phyloP scores from a whole-genome alignment of 2,113 vertebrate species.

The Verasper variegatus region DNA sequence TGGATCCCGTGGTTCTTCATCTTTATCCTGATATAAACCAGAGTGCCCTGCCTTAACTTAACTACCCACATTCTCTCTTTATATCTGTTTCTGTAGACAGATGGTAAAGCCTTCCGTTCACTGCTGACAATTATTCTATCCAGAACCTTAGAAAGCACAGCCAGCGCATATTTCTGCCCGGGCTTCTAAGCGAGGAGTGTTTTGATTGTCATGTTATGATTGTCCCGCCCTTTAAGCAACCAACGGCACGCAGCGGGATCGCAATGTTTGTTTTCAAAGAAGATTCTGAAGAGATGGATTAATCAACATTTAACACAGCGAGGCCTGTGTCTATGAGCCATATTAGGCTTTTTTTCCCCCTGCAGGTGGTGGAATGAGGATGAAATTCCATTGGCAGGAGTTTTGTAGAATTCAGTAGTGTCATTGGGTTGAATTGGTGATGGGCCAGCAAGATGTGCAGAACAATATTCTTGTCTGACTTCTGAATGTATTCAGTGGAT shows the following conservation, averaged over 20 bases:
- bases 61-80: conserved; percentile 4
- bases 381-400: background rate
- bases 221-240: conserved; percentile 42
- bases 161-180: conserved; percentile 31
- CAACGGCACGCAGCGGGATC: conserved; percentile 12
- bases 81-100: background rate
- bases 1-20: background rate
- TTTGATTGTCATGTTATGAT: conserved; percentile 35
- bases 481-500: too few relatives aligned
- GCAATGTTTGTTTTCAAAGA: conserved; percentile 30
- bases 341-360: background rate
- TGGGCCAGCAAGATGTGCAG: conserved; percentile 13
- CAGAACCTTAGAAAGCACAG: conserved; percentile 21
- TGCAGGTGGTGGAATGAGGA: background rate
- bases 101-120: conserved; percentile 43
- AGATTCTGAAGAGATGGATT: conserved; percentile 14
- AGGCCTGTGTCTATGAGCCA: background rate
- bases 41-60: background rate
- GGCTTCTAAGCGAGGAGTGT: conserved; percentile 8
- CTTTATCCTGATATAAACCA: background rate
- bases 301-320: conserved; percentile 20
- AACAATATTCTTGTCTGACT: background rate
- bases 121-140: conserved; percentile 45
- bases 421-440: background rate
- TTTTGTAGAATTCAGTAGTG: conserved; percentile 22